These are phyloP conservation scores for Rhabdomys pumilio DNA, from an alignment of 2,797 vertebrate species.

Conservation along the genomic window DNA sequence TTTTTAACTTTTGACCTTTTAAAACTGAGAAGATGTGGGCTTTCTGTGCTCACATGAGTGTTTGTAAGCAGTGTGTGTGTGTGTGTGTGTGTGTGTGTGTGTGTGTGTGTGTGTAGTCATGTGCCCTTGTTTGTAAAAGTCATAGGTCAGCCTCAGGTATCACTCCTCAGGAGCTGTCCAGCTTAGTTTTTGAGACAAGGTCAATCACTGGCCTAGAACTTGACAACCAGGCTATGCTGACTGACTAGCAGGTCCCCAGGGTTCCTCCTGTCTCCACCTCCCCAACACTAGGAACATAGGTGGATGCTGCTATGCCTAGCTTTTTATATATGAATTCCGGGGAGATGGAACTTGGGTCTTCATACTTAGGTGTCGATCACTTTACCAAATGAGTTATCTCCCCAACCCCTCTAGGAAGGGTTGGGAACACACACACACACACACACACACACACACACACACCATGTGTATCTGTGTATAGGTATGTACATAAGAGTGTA, in stretches of 20 bases:
- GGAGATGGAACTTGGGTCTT: not conserved
- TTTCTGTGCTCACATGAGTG: not conserved
- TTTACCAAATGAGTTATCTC: not conserved
- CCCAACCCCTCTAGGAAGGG: not conserved
- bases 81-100: not conserved
- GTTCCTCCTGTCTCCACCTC: not conserved
- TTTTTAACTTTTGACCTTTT: conserved; percentile 71
- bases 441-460: too few relatives aligned
- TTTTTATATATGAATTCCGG: not conserved
- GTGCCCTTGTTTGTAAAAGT: not conserved
- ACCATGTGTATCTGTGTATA: not conserved
- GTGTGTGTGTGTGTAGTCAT: not conserved
- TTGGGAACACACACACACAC: too few relatives aligned
- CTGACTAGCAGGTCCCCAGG: not conserved
- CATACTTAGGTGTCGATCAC: not conserved
- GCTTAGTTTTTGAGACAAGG: not conserved
- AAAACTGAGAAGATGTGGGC: conserved; percentile 62
- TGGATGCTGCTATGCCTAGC: not conserved
- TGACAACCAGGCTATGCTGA: not conserved
- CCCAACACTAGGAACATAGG: not conserved
- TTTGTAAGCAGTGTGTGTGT: not conserved
- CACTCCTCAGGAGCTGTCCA: not conserved
- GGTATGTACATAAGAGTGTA: not conserved
- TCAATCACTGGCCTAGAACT: not conserved
- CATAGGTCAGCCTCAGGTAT: not conserved